phyloP scores from a whole-genome alignment of 2,797 vertebrate genomes.

The Syngnathus rostellatus region DNA sequence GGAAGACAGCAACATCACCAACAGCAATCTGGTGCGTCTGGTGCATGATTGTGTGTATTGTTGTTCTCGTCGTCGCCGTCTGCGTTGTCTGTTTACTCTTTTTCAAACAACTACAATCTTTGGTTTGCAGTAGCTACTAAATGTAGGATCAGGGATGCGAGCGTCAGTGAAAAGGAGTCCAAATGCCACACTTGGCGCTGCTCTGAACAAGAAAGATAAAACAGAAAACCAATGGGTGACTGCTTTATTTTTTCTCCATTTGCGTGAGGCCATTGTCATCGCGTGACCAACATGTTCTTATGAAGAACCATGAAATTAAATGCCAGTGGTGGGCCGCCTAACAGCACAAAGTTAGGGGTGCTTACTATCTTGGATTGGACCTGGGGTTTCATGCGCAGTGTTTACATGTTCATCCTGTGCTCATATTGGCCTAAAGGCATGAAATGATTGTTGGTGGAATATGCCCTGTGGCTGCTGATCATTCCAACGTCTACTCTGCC shows the following conservation, averaged over 20 bases:
- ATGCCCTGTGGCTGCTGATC: neutral
- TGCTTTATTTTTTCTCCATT: too few relatives aligned
- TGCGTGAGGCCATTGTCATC: too few relatives aligned
- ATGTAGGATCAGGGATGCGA: too few relatives aligned
- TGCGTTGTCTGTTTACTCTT: neutral
- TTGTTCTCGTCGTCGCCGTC: too few relatives aligned
- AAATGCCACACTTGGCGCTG: too few relatives aligned
- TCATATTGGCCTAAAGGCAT: neutral
- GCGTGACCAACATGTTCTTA: too few relatives aligned
- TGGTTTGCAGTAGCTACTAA: neutral
- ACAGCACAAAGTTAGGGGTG: neutral
- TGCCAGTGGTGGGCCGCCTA: neutral
- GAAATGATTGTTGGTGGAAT: neutral
- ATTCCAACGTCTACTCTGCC: neutral
- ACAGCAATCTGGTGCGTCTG: slow-evolving; percentile 80
- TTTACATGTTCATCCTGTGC: neutral
- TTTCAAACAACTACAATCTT: neutral
- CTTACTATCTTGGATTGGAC: neutral
- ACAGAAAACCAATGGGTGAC: too few relatives aligned
- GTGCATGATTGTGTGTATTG: neutral
- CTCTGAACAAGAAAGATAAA: too few relatives aligned
- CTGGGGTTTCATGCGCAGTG: neutral
- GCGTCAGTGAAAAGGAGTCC: too few relatives aligned
- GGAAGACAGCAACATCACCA: slow-evolving; percentile 84
- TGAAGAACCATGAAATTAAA: too few relatives aligned